Conservation (phyloP, 2,113 vertebrate species). For the Deroptyus accipitrinus region DNA sequence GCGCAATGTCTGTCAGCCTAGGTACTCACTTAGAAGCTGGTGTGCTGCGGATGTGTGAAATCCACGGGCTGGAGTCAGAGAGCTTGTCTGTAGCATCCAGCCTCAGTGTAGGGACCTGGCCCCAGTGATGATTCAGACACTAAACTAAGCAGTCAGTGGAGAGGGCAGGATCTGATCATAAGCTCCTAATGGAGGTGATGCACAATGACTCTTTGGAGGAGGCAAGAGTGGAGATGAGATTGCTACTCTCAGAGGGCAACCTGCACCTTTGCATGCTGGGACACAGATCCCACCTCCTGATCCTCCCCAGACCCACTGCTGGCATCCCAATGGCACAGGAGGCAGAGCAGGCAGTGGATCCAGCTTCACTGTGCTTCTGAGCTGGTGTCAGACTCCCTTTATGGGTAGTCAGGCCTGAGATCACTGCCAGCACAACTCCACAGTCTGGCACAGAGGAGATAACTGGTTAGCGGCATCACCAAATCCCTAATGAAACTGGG, state of each 20-base stretch:
- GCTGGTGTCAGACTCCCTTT: not conserved
- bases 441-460: not conserved
- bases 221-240: not conserved
- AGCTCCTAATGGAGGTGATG: not conserved
- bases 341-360: not conserved
- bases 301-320: not conserved
- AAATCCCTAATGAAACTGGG: not conserved
- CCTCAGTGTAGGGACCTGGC: not conserved
- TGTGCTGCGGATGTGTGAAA: not conserved
- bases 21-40: not conserved
- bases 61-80: not conserved
- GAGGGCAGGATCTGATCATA: not conserved
- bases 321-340: not conserved
- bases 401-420: not conserved
- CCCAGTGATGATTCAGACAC: slow-evolving; percentile 6
- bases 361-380: not conserved
- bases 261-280: not conserved
- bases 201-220: not conserved
- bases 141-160: not conserved
- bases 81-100: not conserved
- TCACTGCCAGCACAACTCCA: rapidly evolving
- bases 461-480: not conserved
- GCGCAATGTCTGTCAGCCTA: not conserved
- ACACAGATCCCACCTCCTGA: not conserved
- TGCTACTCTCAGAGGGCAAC: not conserved